phyloP scores from a whole-genome alignment of 2,113 vertebrate genomes.

The Nerophis lumbriciformis region DNA sequence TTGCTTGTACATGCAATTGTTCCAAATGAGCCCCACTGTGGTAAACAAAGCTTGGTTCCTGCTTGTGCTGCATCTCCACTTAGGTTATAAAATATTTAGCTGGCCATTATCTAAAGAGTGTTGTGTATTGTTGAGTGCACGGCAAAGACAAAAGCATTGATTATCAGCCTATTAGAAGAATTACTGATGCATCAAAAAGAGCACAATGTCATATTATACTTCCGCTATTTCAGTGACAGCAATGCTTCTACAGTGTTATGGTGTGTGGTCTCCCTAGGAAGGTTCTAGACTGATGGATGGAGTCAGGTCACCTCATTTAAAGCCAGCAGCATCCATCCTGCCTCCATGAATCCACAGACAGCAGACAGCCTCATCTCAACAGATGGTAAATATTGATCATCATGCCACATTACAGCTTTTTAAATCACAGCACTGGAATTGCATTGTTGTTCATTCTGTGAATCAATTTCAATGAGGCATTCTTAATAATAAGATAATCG shows the following conservation, averaged over 20 bases:
- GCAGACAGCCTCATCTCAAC: conserved; percentile 49
- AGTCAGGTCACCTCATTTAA: conserved; percentile 36
- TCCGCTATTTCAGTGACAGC: not conserved
- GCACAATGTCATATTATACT: conserved; percentile 1
- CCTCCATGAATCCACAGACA: conserved; percentile 27
- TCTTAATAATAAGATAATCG: not conserved
- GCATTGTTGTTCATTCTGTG: not conserved
- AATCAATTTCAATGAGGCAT: conserved; percentile 5
- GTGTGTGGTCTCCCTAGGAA: conserved; percentile 6
- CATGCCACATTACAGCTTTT: conserved; percentile 27
- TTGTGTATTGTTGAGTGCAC: too few species aligned
- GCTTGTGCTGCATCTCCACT: too few species aligned
- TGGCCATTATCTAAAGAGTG: too few species aligned
- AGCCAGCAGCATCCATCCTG: conserved; percentile 24
- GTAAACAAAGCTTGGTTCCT: too few species aligned
- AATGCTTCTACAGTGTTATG: too few species aligned
- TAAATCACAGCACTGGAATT: not conserved
- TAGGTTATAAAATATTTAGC: too few species aligned
- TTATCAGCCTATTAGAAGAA: too few species aligned
- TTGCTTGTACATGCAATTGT: too few species aligned
- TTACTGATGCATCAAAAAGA: too few species aligned
- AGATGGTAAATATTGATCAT: conserved; percentile 53
- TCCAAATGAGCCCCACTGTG: too few species aligned
- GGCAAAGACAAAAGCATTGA: too few species aligned
- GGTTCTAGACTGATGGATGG: conserved; percentile 17